Conservation (phyloP, 2,797 vertebrate genomes). For the Antennarius maculatus region DNA sequence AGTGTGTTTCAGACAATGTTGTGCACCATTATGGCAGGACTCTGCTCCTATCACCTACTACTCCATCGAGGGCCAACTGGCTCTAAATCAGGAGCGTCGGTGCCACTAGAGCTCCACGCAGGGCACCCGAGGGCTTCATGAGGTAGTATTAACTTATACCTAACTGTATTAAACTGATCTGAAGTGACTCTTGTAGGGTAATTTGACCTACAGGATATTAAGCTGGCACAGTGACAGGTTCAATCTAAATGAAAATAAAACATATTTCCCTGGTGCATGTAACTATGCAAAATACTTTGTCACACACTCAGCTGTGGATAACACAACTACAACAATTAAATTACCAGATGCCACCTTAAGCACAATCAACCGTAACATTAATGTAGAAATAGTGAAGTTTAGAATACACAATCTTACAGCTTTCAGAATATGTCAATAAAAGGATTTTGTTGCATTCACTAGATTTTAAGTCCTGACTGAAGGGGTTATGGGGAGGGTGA, state of each 20-base stretch:
- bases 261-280: background rate
- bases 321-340: background rate
- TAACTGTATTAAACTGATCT: slow-evolving; percentile 38
- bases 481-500: background rate
- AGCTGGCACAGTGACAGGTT: slow-evolving; percentile 10
- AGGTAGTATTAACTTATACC: slow-evolving; percentile 2
- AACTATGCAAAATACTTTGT: background rate
- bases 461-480: background rate
- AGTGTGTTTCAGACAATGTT: slow-evolving; percentile 11
- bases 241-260: slow-evolving; percentile 19
- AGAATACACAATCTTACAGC: background rate
- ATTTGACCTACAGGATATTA: slow-evolving; percentile 35
- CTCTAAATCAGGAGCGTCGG: slow-evolving; percentile 59
- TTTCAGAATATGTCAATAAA: background rate
- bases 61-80: slow-evolving; percentile 20
- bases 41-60: slow-evolving; percentile 23
- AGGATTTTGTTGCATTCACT: background rate
- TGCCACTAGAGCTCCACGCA: slow-evolving; percentile 31
- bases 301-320: no score
- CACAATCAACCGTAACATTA: background rate
- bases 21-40: slow-evolving; percentile 34
- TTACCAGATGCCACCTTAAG: background rate
- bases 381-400: background rate
- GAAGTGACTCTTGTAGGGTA: slow-evolving; percentile 27
- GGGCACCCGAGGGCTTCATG: slow-evolving; percentile 12